Percentiles rank a stretch among this genome's conserved stretches.
Evolutionary conservation across 2,797 vertebrate species (phyloP).

Genomic region (Hypotaenidia okinawae): DNA sequence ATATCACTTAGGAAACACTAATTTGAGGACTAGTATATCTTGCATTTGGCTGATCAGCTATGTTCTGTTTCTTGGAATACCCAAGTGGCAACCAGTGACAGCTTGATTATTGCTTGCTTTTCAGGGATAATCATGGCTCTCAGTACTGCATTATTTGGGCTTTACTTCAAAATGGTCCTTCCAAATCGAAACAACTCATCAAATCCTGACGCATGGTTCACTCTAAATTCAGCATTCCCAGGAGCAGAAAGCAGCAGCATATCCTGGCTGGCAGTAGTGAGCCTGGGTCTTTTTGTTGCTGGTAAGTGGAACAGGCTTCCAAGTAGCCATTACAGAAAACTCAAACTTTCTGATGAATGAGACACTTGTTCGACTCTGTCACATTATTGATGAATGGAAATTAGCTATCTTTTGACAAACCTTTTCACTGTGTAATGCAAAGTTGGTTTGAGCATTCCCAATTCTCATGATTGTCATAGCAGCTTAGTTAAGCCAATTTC

Average conservation of each 20-base stretch:
- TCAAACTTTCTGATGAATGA: background rate
- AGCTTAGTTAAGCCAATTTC: background rate
- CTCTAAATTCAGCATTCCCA: background rate
- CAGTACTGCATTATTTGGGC: slow-evolving; percentile 85
- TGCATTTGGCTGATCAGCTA: background rate
- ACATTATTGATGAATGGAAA: background rate
- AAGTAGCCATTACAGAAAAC: background rate
- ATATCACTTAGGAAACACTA: background rate
- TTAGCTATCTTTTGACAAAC: background rate
- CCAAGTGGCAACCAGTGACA: background rate
- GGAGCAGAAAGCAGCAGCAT: slow-evolving; percentile 67
- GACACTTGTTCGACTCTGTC: background rate
- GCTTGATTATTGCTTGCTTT: background rate
- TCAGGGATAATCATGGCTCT: slow-evolving; percentile 87
- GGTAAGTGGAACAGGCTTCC: slow-evolving; percentile 76
- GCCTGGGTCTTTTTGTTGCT: slow-evolving; percentile 89
- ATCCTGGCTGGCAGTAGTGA: slow-evolving; percentile 88
- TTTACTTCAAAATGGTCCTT: slow-evolving; percentile 87
- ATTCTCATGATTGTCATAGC: background rate
- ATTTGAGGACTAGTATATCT: background rate
- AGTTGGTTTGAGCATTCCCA: background rate
- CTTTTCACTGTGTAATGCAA: background rate
- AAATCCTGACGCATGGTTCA: background rate
- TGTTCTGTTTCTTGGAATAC: background rate
- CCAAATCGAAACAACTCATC: slow-evolving; percentile 59